phyloP scores from a whole-genome alignment of 2,113 vertebrate species.

The Proteles cristata region DNA sequence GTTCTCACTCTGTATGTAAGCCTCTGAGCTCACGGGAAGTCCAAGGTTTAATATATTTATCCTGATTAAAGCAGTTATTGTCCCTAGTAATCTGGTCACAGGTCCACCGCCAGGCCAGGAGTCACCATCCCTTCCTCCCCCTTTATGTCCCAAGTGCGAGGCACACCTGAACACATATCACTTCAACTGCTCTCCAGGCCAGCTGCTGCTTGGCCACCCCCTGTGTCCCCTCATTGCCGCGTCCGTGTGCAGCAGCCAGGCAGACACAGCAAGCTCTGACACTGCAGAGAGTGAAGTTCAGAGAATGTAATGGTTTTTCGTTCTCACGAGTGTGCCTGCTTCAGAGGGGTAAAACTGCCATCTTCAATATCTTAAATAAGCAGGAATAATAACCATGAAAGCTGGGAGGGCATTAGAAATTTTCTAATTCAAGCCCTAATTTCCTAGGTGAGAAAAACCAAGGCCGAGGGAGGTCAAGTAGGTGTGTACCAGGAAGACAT shows the following conservation, averaged over 20 bases:
- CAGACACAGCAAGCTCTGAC: neutral
- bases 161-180: neutral
- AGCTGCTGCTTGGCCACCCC: neutral
- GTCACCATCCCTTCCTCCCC: neutral
- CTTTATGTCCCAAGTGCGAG: neutral
- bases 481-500: neutral
- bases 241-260: neutral
- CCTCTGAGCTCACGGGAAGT: neutral
- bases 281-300: neutral
- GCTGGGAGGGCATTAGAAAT: neutral
- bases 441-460: constrained; percentile 43
- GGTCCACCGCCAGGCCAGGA: neutral
- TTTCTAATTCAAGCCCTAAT: constrained; percentile 18
- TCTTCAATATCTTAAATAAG: constrained; percentile 21
- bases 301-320: neutral
- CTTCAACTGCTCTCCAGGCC: neutral
- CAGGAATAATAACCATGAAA: constrained; percentile 20
- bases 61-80: neutral
- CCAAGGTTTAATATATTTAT: neutral
- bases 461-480: neutral
- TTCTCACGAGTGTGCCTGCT: neutral
- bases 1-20: neutral
- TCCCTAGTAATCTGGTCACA: neutral
- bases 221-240: neutral
- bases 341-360: neutral